phyloP scores from a whole-genome alignment of 2,797 vertebrate species.

The Garrulus glandarius region DNA sequence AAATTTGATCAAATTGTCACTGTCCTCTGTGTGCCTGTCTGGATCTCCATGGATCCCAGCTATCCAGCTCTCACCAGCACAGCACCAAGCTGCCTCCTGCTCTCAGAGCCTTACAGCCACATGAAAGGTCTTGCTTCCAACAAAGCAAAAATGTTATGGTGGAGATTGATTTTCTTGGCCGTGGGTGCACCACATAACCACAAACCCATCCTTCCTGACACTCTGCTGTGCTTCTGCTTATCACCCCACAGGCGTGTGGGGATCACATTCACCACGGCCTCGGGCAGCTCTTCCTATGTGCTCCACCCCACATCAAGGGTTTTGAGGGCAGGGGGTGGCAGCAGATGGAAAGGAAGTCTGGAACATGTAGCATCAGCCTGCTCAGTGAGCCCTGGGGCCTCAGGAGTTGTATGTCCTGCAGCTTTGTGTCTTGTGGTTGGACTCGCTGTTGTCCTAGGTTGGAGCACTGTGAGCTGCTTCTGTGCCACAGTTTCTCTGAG shows the following conservation, averaged over 20 bases:
- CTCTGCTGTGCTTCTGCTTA: neutral
- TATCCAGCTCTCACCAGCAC: neutral
- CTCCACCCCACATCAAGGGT: neutral
- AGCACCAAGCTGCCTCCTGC: neutral
- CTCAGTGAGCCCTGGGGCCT: neutral
- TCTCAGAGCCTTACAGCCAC: neutral
- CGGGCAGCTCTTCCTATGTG: accelerated
- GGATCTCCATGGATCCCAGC: neutral
- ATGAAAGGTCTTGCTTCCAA: neutral
- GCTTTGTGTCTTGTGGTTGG: neutral
- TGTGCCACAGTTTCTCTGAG: neutral
- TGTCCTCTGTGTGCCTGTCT: neutral
- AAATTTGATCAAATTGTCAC: neutral
- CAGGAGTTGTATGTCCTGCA: neutral
- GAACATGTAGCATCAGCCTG: neutral
- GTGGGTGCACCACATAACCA: neutral
- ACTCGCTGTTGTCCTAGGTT: accelerated
- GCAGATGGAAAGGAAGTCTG: neutral
- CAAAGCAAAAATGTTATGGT: neutral
- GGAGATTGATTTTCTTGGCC: neutral
- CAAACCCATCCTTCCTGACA: constrained; percentile 10
- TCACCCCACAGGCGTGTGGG: neutral
- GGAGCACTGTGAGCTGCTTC: neutral
- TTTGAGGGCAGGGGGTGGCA: neutral
- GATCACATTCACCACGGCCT: neutral